Evolutionary conservation across 2,888 invertebrate genomes (phyloP).

Genomic region (Urechis unicinctus): DNA sequence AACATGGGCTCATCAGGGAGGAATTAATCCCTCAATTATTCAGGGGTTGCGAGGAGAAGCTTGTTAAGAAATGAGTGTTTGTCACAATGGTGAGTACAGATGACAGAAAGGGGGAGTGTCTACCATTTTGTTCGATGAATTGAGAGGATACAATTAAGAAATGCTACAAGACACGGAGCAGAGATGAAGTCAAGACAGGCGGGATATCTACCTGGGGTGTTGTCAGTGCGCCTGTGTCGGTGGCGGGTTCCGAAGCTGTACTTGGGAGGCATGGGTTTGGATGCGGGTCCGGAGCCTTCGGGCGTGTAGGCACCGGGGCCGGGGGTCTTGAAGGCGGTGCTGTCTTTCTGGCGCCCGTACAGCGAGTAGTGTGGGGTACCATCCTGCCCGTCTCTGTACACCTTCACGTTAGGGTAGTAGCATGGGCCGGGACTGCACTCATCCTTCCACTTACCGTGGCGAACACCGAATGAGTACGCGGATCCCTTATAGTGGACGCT

Average conservation of each 20-base stretch:
- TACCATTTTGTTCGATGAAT: too few species aligned
- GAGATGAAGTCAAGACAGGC: too few species aligned
- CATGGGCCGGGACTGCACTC: slow-evolving; percentile 19
- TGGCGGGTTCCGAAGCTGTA: slow-evolving; percentile 45
- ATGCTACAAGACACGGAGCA: too few species aligned
- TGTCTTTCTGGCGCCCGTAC: slow-evolving; percentile 30
- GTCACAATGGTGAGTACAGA: too few species aligned
- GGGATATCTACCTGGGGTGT: slow-evolving; percentile 37
- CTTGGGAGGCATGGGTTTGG: slow-evolving; percentile 31
- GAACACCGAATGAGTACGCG: slow-evolving; percentile 26
- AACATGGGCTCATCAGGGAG: too few species aligned
- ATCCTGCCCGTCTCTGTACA: slow-evolving; percentile 36
- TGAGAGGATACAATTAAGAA: too few species aligned
- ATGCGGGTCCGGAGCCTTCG: slow-evolving; percentile 32
- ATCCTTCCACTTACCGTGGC: slow-evolving; percentile 13
- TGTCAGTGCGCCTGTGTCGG: slow-evolving; percentile 34
- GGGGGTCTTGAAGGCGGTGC: slow-evolving; percentile 32
- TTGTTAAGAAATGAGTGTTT: too few species aligned
- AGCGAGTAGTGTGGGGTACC: slow-evolving; percentile 46
- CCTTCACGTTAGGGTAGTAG: slow-evolving; percentile 19
- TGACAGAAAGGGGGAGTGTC: too few species aligned
- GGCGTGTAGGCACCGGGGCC: slow-evolving; percentile 49
- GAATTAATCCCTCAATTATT: too few species aligned
- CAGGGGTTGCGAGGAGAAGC: too few species aligned
- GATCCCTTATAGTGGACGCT: not conserved